These are phyloP conservation scores for Scytalopus superciliaris DNA, from an alignment of 2,113 vertebrate genomes.

Conservation along the genomic window DNA sequence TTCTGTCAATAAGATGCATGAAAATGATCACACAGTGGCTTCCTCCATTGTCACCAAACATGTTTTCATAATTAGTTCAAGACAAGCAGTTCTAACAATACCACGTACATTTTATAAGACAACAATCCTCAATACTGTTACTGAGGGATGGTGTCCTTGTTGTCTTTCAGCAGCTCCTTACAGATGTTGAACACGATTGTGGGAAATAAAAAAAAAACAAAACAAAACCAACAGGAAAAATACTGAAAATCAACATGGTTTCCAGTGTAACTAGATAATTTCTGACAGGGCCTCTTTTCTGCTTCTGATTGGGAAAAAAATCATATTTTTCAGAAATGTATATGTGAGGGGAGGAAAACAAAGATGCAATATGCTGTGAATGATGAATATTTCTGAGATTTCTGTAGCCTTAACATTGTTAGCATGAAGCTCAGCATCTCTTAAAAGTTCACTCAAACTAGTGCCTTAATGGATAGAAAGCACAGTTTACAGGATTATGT, in stretches of 20 bases:
- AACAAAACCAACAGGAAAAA: background rate
- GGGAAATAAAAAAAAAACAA: background rate
- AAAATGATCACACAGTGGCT: constrained; percentile 5
- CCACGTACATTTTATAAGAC: constrained; percentile 14
- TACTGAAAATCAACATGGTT: background rate
- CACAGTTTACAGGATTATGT: background rate
- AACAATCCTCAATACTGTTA: constrained; percentile 11
- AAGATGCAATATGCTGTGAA: background rate
- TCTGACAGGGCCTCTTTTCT: background rate
- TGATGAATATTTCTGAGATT: background rate
- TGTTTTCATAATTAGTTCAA: constrained; percentile 67
- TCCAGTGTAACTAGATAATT: background rate
- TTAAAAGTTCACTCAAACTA: background rate
- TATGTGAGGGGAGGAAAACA: background rate
- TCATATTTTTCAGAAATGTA: background rate
- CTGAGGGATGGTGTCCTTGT: background rate
- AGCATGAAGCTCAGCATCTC: background rate
- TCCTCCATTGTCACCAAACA: constrained; percentile 62
- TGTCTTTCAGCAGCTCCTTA: constrained; percentile 18
- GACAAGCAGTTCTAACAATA: constrained; percentile 39
- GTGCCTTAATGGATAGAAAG: background rate
- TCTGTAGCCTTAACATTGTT: background rate
- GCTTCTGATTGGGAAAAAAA: background rate
- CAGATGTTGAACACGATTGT: constrained; percentile 1
- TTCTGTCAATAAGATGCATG: constrained; percentile 7